phyloP scores from a whole-genome alignment of 2,113 vertebrate genomes.

The Hylia prasina region DNA sequence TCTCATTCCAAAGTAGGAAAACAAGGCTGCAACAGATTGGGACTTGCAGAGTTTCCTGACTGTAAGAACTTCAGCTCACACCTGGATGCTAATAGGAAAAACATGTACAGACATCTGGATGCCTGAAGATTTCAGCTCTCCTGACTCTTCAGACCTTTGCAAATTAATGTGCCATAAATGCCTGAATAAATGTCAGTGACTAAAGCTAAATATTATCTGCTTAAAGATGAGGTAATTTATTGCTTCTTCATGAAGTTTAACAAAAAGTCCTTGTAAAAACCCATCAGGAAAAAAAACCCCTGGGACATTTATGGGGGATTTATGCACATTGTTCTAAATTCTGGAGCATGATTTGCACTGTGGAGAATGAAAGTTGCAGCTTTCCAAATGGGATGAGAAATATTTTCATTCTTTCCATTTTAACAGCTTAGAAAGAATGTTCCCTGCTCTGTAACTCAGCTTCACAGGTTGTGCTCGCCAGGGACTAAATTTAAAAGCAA shows the following conservation, averaged over 20 bases:
- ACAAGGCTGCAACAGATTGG: constrained; percentile 44
- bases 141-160: neutral
- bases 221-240: neutral
- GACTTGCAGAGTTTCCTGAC: constrained; percentile 54
- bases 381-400: constrained; percentile 39
- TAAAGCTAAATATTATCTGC: neutral
- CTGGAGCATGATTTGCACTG: neutral
- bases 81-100: constrained; percentile 31
- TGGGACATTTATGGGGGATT: neutral
- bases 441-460: neutral
- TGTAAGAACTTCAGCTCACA: constrained; percentile 25
- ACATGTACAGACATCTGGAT: constrained; percentile 39
- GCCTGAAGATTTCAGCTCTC: neutral
- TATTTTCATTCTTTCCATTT: constrained; percentile 49
- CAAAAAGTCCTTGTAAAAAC: neutral
- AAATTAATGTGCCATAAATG: neutral
- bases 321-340: neutral
- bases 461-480: neutral
- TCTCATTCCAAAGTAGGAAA: constrained; percentile 44
- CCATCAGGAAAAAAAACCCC: neutral
- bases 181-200: neutral
- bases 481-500: neutral
- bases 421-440: constrained; percentile 25
- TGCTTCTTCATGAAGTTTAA: neutral
- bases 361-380: neutral